Percentiles rank a stretch among this genome's conserved stretches.
These are phyloP conservation scores for Holocentrus rufus DNA, from an alignment of 2,797 vertebrate species.

Conservation along the genomic window DNA sequence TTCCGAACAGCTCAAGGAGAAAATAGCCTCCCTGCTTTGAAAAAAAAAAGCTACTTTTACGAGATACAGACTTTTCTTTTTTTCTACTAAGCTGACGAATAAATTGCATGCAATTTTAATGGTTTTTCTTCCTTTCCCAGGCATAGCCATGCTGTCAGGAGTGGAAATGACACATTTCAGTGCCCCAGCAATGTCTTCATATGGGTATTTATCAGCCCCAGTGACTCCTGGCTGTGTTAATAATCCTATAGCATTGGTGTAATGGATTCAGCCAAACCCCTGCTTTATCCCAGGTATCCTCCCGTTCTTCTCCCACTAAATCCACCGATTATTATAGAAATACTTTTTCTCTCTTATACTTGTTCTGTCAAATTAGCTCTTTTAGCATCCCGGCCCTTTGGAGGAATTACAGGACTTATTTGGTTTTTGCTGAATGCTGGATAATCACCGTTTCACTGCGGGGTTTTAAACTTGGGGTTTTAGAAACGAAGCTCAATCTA, in stretches of 20 bases:
- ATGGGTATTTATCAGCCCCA: conserved; percentile 80
- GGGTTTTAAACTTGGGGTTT: conserved; percentile 54
- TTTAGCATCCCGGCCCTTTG: conserved; percentile 72
- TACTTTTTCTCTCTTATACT: conserved; percentile 76
- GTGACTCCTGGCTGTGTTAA: conserved; percentile 77
- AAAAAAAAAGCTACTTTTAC: conserved; percentile 65
- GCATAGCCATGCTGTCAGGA: conserved; percentile 54
- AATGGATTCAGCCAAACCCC: conserved; percentile 79
- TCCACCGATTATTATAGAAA: conserved; percentile 82
- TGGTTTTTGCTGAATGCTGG: conserved; percentile 73
- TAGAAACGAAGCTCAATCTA: conserved; percentile 48
- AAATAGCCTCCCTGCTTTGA: conserved; percentile 75
- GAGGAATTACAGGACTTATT: conserved; percentile 78
- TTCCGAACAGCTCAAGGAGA: conserved; percentile 79
- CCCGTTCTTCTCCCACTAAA: conserved; percentile 72
- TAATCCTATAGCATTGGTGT: conserved; percentile 77
- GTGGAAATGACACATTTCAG: conserved; percentile 79
- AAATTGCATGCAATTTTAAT: conserved; percentile 81
- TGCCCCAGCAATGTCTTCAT: conserved; percentile 81
- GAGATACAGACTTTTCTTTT: conserved; percentile 67
- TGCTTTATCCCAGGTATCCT: conserved; percentile 81
- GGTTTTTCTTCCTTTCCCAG: conserved; percentile 59
- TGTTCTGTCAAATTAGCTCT: conserved; percentile 83
- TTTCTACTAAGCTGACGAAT: conserved; percentile 78
- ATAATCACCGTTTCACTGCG: conserved; percentile 71